Percentiles rank a stretch among this genome's conserved stretches.
These are phyloP conservation scores for Lissonota sp. DNA, from an alignment of 2,888 invertebrate genomes.

Conservation along the genomic window DNA sequence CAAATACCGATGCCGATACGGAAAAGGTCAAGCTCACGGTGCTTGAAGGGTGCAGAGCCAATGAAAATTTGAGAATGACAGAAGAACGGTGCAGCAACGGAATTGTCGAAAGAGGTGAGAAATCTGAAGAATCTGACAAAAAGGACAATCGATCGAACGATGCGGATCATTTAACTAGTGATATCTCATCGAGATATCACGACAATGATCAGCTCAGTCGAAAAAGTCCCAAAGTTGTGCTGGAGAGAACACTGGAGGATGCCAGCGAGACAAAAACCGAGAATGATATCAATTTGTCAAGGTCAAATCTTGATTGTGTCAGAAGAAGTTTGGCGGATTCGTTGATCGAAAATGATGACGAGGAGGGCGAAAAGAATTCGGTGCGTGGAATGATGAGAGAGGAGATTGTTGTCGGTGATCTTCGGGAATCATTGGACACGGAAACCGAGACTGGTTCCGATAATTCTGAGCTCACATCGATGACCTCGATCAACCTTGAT, in stretches of 20 bases:
- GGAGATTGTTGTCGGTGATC: conserved; percentile 55
- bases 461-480: conserved; percentile 74
- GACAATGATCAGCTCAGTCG: conserved; percentile 64
- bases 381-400: conserved; percentile 5
- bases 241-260: conserved; percentile 69
- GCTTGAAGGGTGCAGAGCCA: too few relatives aligned
- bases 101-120: neutral
- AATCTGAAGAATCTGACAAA: neutral
- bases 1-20: conserved; percentile 1
- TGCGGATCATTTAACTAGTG: neutral
- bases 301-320: conserved; percentile 46
- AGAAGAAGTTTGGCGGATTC: conserved; percentile 48
- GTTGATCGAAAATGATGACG: conserved; percentile 42
- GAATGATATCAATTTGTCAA: neutral
- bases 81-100: neutral
- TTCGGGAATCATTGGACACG: conserved; percentile 71
- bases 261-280: conserved; percentile 58
- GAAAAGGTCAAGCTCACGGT: neutral
- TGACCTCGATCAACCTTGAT: conserved; percentile 58
- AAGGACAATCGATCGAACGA: conserved; percentile 16
- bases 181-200: conserved; percentile 53
- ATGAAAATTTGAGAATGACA: too few relatives aligned
- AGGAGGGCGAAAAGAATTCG: conserved; percentile 5
- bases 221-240: conserved; percentile 68
- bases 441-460: conserved; percentile 79